Percentiles rank a stretch among this genome's conserved stretches.
phyloP scores from a whole-genome alignment of 2,888 invertebrate species.

The Tineola bisselliella region DNA sequence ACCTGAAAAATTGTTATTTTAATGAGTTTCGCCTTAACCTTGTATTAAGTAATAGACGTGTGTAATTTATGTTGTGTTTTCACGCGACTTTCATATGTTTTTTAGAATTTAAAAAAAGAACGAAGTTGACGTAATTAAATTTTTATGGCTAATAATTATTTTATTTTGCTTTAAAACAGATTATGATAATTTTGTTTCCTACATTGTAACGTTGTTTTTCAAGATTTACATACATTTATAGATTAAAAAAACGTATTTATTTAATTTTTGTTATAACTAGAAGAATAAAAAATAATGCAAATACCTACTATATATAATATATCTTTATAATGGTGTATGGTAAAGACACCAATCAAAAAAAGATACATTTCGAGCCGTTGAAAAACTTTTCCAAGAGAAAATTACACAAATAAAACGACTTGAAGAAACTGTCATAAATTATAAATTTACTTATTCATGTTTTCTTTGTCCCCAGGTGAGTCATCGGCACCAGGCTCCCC shows the following conservation, averaged over 20 bases:
- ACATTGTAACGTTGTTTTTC: too few relatives aligned
- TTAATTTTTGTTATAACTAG: too few relatives aligned
- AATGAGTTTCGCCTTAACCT: background rate
- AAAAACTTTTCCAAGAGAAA: background rate
- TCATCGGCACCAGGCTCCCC: conserved; percentile 6
- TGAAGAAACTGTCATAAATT: background rate
- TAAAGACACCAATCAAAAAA: background rate
- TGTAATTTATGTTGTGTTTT: background rate
- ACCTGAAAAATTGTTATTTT: background rate
- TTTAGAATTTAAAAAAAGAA: background rate
- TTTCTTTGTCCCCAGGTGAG: conserved; percentile 12
- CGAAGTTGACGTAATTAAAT: too few relatives aligned
- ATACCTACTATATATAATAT: too few relatives aligned
- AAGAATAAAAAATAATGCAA: too few relatives aligned
- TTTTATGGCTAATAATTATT: too few relatives aligned
- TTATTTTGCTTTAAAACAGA: too few relatives aligned
- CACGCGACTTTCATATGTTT: background rate
- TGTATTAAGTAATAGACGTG: background rate
- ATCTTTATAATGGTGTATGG: too few relatives aligned
- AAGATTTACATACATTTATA: too few relatives aligned
- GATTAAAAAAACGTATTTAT: too few relatives aligned
- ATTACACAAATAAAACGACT: background rate
- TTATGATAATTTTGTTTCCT: too few relatives aligned
- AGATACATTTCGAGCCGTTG: background rate
- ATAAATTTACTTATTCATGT: background rate